Evolutionary conservation across 2,888 invertebrate genomes (phyloP).

Genomic region (Zele albiditarsus): DNA sequence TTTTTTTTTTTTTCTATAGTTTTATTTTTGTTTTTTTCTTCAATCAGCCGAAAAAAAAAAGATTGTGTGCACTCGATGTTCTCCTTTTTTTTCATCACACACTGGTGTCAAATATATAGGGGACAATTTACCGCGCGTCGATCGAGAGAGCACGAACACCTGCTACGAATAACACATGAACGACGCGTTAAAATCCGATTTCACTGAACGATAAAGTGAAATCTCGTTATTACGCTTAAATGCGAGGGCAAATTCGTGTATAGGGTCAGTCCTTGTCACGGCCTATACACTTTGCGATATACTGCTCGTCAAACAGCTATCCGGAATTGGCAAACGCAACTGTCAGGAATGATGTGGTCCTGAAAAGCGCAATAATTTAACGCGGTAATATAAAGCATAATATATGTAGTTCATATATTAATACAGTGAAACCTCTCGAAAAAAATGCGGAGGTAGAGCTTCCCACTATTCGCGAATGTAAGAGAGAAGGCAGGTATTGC

Average conservation of each 20-base stretch:
- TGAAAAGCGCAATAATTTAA: no score
- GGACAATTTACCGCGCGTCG: constrained; percentile 6
- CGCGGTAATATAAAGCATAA: no score
- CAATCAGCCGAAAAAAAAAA: background rate
- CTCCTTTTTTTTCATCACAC: background rate
- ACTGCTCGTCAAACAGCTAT: no score
- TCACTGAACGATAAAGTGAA: constrained; percentile 35
- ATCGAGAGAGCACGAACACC: constrained; percentile 17
- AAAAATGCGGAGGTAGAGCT: no score
- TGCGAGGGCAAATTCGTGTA: constrained; percentile 23
- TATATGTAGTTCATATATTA: no score
- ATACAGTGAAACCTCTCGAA: no score
- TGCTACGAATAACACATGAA: constrained; percentile 28
- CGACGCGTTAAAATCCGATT: constrained; percentile 35
- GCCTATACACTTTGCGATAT: no score
- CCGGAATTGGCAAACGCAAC: no score
- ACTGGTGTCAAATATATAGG: background rate
- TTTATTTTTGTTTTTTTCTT: background rate
- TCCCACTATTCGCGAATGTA: no score
- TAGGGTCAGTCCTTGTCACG: background rate
- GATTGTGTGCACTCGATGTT: background rate
- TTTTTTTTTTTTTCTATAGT: background rate
- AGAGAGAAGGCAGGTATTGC: no score
- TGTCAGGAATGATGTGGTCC: no score
- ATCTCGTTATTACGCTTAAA: constrained; percentile 39